A percentile compares a stretch with the other conserved stretches of the same genome.
Conservation (phyloP, 2,888 invertebrate genomes). For the Punctoribates punctum region DNA sequence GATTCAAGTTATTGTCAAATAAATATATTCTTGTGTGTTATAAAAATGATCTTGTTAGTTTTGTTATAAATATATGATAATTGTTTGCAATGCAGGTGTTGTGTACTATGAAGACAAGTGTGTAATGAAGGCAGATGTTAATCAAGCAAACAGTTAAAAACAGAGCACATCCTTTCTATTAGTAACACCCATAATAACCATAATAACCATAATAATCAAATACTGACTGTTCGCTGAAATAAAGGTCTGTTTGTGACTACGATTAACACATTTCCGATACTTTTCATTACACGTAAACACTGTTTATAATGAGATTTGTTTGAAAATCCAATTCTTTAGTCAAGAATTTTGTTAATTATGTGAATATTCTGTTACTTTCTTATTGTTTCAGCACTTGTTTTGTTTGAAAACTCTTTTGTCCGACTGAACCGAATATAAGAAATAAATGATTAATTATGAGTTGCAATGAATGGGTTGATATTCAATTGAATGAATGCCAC, state of each 20-base stretch:
- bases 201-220: neutral
- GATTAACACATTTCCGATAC: too few species aligned
- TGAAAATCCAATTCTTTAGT: too few species aligned
- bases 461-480: conserved; percentile 26
- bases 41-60: too few species aligned
- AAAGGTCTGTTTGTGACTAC: neutral
- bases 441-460: too few species aligned
- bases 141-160: neutral
- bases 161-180: conserved; percentile 5
- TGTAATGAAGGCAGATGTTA: neutral
- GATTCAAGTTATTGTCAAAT: too few species aligned
- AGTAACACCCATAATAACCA: neutral
- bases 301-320: neutral
- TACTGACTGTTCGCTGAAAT: neutral
- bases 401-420: too few species aligned
- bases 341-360: too few species aligned
- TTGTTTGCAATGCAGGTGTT: conserved; percentile 5
- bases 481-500: conserved; percentile 25
- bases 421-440: too few species aligned
- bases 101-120: neutral
- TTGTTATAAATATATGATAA: too few species aligned
- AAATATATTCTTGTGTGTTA: too few species aligned
- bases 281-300: neutral
- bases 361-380: too few species aligned
- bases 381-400: too few species aligned